Base-by-base conservation (phyloP, 2,113 vertebrate species). In the Vulpes lagopus region DNA sequence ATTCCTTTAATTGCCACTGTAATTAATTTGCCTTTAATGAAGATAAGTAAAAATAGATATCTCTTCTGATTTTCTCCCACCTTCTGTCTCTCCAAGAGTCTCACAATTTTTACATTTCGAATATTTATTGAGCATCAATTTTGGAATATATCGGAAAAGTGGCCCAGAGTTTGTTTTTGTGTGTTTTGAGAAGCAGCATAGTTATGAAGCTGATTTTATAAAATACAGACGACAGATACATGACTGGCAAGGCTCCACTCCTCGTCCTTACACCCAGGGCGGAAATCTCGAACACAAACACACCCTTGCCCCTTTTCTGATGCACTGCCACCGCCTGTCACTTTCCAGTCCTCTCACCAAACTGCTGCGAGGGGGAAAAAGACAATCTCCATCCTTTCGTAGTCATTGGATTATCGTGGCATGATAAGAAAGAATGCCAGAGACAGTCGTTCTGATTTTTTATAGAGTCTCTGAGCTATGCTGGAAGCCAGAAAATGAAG, bases 11-110 rank as follows among this genome's bases (percentile, higher is more conserved):
- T 57, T 97, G 23, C 7, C 20, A 73, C 35, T 59, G 15, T 81
- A 90, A 96, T 96, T 96, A 95, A 94, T 96, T 84, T 88, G 20
- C 4, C n/a, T 67, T 84, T 94, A 88, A 94, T 79, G 92, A 57
- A 67, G 23, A 60, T 38, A 60, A 64, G 27, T 71, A 94, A 96
- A 97, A 95, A 79, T 62, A 95, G 53, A 76, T 22, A 49, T 25
- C 1, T 15, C 86, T 80, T 88, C 69, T 94, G 20, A 89, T 22
- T 96, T 92, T 89, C 22, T 90, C 59, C 14, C 80, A 23, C 8
- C 15, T 71, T 90, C 20, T 85, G 8, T 51, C 43, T 51, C 14
- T 86, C 23, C 15, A 84, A 78, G 23, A 81, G 94, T 86, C 49
- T 53, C 35, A 96, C 4, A 11, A 30, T 27, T 74, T 76, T 64